A percentile compares a stretch with the other conserved stretches of the same genome.
These are phyloP conservation scores for Cromileptes altivelis DNA, from an alignment of 2,113 vertebrate species.

Conservation along the genomic window DNA sequence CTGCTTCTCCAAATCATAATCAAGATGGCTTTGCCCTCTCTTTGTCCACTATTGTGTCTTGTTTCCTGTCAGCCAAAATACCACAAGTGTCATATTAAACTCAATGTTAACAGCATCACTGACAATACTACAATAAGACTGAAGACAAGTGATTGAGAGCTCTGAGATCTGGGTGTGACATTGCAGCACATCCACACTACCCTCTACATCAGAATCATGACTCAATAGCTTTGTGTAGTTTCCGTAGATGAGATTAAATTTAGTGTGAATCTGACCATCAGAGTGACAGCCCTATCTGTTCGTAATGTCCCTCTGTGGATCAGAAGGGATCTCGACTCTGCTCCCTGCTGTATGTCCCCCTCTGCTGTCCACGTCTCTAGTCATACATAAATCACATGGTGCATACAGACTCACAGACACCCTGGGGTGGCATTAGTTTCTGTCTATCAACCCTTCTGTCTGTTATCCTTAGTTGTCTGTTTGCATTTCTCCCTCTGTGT, in stretches of 20 bases:
- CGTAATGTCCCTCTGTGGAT: not conserved
- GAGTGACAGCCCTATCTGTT: not conserved
- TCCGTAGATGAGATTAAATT: not conserved
- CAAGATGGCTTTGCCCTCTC: not conserved
- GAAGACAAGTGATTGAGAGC: not conserved
- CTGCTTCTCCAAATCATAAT: not conserved
- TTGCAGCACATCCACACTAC: not conserved
- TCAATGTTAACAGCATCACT: not conserved
- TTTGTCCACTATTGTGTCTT: not conserved
- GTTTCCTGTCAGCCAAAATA: not conserved
- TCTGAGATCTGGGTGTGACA: not conserved
- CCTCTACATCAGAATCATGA: not conserved
- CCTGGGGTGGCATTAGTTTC: constrained; percentile 40
- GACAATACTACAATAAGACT: not conserved
- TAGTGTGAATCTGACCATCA: not conserved
- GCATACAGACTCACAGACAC: constrained; percentile 26
- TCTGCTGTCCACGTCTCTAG: constrained; percentile 43
- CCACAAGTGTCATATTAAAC: not conserved
- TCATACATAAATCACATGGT: constrained; percentile 55
- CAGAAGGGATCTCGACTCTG: not conserved
- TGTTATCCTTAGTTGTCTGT: constrained; percentile 44
- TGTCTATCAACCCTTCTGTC: constrained; percentile 24
- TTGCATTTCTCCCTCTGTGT: constrained; percentile 47
- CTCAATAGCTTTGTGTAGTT: not conserved
- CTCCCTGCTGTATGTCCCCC: constrained; percentile 16